Base-by-base conservation (phyloP, 1,140 invertebrate genomes). In the Stegodyphus mimosarum region DNA sequence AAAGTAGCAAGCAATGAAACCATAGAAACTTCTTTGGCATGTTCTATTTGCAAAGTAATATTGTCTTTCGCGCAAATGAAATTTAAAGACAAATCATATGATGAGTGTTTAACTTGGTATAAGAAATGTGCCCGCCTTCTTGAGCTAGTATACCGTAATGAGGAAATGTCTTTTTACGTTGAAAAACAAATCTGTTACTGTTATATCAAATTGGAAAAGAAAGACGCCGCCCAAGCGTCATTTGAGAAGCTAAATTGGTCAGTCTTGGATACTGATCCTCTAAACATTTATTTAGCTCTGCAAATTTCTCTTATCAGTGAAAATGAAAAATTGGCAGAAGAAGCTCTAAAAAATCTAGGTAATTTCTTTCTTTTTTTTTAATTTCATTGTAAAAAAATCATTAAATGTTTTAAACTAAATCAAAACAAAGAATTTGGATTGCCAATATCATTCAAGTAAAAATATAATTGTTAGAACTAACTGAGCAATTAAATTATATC, bases 101-200 rank as follows among this genome's bases (percentile, higher is more conserved):
- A n/a, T 6, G 51, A 81, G 1, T 60, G 69, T 50, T 50, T 81
- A 11, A 63, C 18, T 49, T 81, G 78, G 78, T 81, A 60, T 18
- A 72, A 50, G 5, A 60, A 81, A n/a, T 72, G 69, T 15, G 6
- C 17, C 6, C 15, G 63, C n/a, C 33, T 81, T 48, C 11, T 52
- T 7, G 69, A 81, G 49, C 6, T 17, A 7, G 11, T 69, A 49
- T 18, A n/a, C 6, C 17, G n/a, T n/a, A 13, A n/a, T 6, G 33
- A 17, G 6, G 6, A 6, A 7, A 11, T 18, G 6, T 18, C 7
- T 6, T 7, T 7, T 60, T 72, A 72, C n/a, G 11, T 64, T 3
- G 10, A 18, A 15, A 67, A 72, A 63, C 70, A 53, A 13, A 72
- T 81, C 4, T 81, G 78, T n/a, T 50, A 72, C 18, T 72, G 78